phyloP scores from a whole-genome alignment of 2,113 vertebrate genomes.

The Chroicocephalus ridibundus region DNA sequence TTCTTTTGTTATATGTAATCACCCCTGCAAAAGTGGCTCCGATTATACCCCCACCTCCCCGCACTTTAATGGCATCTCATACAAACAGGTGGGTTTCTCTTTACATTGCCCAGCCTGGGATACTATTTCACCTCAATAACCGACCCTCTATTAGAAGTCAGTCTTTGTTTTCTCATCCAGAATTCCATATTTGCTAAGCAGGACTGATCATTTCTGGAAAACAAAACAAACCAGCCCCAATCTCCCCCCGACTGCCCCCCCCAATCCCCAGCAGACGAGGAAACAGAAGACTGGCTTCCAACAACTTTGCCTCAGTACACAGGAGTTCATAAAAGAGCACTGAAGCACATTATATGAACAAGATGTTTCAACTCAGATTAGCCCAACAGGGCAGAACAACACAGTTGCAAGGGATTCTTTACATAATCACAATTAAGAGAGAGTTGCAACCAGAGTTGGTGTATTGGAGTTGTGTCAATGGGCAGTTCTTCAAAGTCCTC shows the following conservation, averaged over 20 bases:
- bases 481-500: neutral
- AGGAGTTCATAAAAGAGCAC: constrained; percentile 43
- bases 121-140: constrained; percentile 59
- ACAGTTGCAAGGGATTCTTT: constrained; percentile 14
- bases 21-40: constrained; percentile 7
- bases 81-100: constrained; percentile 65
- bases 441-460: neutral
- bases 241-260: neutral
- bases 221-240: constrained; percentile 51
- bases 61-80: constrained; percentile 53
- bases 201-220: constrained; percentile 47
- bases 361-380: constrained; percentile 58
- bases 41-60: constrained; percentile 28
- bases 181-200: constrained; percentile 62
- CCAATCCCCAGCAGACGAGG: neutral
- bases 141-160: constrained; percentile 27
- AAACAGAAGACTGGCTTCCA: constrained; percentile 49
- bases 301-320: constrained; percentile 22
- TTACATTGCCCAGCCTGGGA: constrained; percentile 46
- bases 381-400: constrained; percentile 48
- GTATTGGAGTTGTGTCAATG: neutral
- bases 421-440: neutral
- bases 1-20: constrained; percentile 61
- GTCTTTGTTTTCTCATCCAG: constrained; percentile 54
- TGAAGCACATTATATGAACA: constrained; percentile 64